Evolutionary conservation across 1,140 invertebrate species (phyloP).

Genomic region (Dendroctonus valens): DNA sequence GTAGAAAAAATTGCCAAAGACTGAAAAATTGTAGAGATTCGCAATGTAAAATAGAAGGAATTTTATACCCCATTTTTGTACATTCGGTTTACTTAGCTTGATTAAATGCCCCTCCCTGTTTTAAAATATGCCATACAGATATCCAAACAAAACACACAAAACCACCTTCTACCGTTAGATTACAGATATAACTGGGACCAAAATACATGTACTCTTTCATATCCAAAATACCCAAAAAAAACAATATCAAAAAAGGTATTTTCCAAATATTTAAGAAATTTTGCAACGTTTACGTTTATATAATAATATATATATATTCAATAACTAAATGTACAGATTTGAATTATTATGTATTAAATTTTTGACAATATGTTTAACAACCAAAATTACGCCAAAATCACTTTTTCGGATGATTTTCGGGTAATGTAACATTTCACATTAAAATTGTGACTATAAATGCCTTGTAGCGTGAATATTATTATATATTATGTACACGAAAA

Average conservation of each 20-base stretch:
- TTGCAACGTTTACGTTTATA: conserved; percentile 17
- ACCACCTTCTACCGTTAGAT: conserved; percentile 21
- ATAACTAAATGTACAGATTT: conserved; percentile 34
- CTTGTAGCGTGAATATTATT: conserved; percentile 50
- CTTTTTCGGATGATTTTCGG: conserved; percentile 32
- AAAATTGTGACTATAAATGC: conserved; percentile 51
- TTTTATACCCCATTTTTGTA: conserved; percentile 19
- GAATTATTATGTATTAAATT: conserved; percentile 44
- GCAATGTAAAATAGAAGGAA: conserved; percentile 29
- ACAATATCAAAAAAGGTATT: conserved; percentile 39
- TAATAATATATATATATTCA: conserved; percentile 12
- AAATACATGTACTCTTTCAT: conserved; percentile 42
- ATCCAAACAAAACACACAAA: conserved; percentile 28
- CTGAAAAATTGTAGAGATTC: conserved; percentile 37
- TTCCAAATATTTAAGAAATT: conserved; percentile 16
- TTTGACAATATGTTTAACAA: conserved; percentile 46
- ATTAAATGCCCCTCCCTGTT: conserved; percentile 17
- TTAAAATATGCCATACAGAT: conserved; percentile 45
- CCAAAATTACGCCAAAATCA: conserved; percentile 24
- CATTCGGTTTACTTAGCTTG: background rate
- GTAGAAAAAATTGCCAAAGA: conserved; percentile 41
- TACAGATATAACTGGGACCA: conserved; percentile 45
- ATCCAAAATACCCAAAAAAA: conserved; percentile 46
- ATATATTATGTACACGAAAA: conserved; percentile 14
- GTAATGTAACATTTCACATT: conserved; percentile 38